Base-by-base conservation (phyloP, 2,797 vertebrate genomes). In the Crenichthys baileyi region DNA sequence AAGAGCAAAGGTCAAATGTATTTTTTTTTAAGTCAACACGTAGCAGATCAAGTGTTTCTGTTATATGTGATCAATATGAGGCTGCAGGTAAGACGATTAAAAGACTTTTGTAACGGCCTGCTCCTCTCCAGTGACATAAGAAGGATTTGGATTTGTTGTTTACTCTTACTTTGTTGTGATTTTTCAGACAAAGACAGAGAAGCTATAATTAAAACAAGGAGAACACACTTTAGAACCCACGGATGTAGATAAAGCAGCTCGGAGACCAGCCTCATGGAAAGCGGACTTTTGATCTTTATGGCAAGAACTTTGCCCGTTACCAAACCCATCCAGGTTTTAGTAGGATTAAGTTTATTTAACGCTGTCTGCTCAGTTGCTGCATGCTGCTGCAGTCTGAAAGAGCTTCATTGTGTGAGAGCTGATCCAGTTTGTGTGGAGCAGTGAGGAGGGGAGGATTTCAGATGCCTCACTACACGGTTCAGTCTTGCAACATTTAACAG, bases 51-150 rank as follows among this genome's bases (percentile, higher is more conserved):
- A 53, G 71, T 83, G 65, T 58, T 76, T 85, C 48, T 16, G 24
- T 7, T 48, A 20, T 81, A 65, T 2, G 1, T 84, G 85, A 67
- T 90, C 44, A 70, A 86, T 88, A 67, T 80, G 70, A 73, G 60
- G 36, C 79, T 48, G 56, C 41, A 71, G 24, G 61, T 95, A 95
- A 95, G 92, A 81, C 93, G 94, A 92, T 95, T 92, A 89, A 84
- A 83, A 84, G 39, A 89, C 87, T 95, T 92, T 94, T 88, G 85
- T 83, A 50, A 81, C 77, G 51, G 80, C 76, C 78, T 83, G 82
- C 75, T 93, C 79, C 81, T 90, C 87, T 24, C 29, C 75, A 56
- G 91, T 94, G 89, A 93, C 92, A 86, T 94, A 93, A 94, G 86
- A 48, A 72, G 93, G 94, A 93, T 94, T 93, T 94, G 86, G 70